These are phyloP conservation scores for Edolisoma coerulescens DNA, from an alignment of 2,113 vertebrate species.

Conservation along the genomic window DNA sequence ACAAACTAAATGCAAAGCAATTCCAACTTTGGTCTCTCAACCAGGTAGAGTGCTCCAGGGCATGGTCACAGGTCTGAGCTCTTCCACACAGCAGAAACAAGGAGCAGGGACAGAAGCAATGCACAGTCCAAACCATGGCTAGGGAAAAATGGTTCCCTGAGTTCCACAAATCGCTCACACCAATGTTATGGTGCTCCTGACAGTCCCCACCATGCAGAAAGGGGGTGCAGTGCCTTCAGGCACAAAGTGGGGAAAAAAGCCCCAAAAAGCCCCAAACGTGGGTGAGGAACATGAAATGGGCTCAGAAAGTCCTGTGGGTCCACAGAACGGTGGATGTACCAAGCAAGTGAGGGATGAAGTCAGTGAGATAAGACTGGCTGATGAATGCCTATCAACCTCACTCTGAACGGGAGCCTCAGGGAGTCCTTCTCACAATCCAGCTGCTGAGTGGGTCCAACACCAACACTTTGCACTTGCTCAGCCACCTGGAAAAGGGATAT, in stretches of 20 bases:
- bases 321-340: background rate
- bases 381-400: background rate
- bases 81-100: background rate
- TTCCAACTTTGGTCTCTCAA: background rate
- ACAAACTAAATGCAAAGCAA: background rate
- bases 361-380: background rate
- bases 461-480: background rate
- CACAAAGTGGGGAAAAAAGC: background rate
- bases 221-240: background rate
- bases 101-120: background rate
- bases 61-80: background rate
- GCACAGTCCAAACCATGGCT: background rate
- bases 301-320: background rate
- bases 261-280: rapidly evolving
- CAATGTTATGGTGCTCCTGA: rapidly evolving
- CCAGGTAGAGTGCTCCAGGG: background rate
- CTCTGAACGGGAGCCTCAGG: background rate
- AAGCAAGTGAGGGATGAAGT: background rate
- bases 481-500: background rate
- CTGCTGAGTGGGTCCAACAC: background rate
- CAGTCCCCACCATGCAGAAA: rapidly evolving
- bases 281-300: rapidly evolving
- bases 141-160: background rate
- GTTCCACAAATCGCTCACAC: background rate
- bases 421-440: background rate